These are phyloP conservation scores for Trinectes maculatus DNA, from an alignment of 2,113 vertebrate genomes.

Conservation along the genomic window DNA sequence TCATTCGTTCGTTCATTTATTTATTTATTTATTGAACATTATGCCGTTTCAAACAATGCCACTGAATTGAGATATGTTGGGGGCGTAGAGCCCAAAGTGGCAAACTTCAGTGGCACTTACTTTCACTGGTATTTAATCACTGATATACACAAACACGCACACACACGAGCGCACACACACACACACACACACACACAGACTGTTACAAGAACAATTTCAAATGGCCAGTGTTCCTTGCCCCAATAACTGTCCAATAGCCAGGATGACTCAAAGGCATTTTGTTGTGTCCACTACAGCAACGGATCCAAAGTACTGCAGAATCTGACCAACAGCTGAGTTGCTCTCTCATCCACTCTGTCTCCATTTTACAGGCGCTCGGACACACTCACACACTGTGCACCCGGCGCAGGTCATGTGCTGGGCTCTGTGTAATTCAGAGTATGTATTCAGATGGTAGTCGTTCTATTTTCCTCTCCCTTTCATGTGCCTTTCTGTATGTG, in stretches of 20 bases:
- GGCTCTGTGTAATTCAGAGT: constrained; percentile 36
- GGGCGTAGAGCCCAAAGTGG: neutral
- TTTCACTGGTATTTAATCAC: constrained; percentile 31
- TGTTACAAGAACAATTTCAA: constrained; percentile 32
- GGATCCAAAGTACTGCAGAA: constrained; percentile 30
- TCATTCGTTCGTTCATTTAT: neutral
- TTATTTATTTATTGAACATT: neutral
- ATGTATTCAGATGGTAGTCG: constrained; percentile 59
- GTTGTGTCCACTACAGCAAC: constrained; percentile 45
- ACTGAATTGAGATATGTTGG: too few species aligned
- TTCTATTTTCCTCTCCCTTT: constrained; percentile 61
- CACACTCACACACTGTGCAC: constrained; percentile 46
- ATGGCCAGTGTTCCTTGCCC: constrained; percentile 39
- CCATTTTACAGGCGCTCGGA: constrained; percentile 60
- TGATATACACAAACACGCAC: constrained; percentile 27
- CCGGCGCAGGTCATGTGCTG: constrained; percentile 31
- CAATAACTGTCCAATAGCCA: constrained; percentile 40
- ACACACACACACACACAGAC: constrained; percentile 6
- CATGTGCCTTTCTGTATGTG: constrained; percentile 46
- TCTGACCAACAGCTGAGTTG: constrained; percentile 36
- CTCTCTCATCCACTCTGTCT: constrained; percentile 37
- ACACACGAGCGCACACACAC: neutral
- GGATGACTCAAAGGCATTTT: constrained; percentile 50
- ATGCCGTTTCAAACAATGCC: neutral
- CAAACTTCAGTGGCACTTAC: constrained; percentile 19